Evolutionary conservation across 1,140 invertebrate genomes (phyloP).

Genomic region (Trachymyrmex cornetzi): DNA sequence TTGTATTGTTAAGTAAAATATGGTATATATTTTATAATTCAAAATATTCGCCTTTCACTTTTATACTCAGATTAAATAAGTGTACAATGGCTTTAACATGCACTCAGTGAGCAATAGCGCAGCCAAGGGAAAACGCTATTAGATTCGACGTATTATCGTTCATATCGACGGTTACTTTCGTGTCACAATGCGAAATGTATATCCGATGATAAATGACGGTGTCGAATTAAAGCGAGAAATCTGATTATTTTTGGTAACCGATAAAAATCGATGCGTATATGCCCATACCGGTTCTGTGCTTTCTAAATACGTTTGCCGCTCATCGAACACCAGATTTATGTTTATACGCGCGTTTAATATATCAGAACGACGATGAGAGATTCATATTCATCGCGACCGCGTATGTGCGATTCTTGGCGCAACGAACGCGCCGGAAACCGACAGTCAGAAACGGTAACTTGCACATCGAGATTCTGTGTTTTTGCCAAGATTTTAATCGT

Average conservation of each 20-base stretch:
- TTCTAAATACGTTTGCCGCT: conserved; percentile 58
- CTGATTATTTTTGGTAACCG: conserved; percentile 33
- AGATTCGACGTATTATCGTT: not conserved
- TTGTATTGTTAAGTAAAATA: too few relatives aligned
- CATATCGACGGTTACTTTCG: not conserved
- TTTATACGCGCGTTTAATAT: conserved; percentile 39
- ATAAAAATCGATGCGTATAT: not conserved
- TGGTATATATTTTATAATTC: too few relatives aligned
- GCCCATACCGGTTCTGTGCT: conserved; percentile 46
- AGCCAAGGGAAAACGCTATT: too few relatives aligned
- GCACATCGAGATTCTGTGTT: conserved; percentile 38
- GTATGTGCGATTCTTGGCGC: not conserved
- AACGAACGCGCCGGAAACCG: conserved; percentile 30
- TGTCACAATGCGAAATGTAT: not conserved
- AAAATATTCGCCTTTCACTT: too few relatives aligned
- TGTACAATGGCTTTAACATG: too few relatives aligned
- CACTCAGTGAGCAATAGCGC: too few relatives aligned
- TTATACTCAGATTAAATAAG: too few relatives aligned
- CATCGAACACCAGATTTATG: conserved; percentile 48
- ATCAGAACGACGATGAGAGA: conserved; percentile 30
- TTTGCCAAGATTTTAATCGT: conserved; percentile 27
- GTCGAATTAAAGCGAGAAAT: conserved; percentile 47
- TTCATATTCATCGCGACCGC: conserved; percentile 23
- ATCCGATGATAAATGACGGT: conserved; percentile 4
- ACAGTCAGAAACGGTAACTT: conserved; percentile 56